Percentiles rank a stretch among this genome's conserved stretches.
phyloP scores from a whole-genome alignment of 2,797 vertebrate genomes.

The Cuculus canorus region DNA sequence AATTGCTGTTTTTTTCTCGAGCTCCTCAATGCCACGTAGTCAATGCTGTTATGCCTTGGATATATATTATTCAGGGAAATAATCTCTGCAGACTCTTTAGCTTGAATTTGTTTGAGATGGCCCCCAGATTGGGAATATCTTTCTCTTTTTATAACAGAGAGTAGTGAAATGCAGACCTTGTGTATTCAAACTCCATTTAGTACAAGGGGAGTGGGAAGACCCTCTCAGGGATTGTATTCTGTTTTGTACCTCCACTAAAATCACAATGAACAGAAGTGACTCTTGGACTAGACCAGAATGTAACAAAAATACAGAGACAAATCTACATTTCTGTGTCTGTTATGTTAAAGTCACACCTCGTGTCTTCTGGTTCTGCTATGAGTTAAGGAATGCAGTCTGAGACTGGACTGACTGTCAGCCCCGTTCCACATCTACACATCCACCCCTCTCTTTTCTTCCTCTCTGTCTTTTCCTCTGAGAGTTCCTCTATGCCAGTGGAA shows the following conservation, averaged over 20 bases:
- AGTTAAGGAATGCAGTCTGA: neutral
- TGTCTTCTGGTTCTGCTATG: neutral
- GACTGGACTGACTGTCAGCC: neutral
- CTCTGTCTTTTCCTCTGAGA: neutral
- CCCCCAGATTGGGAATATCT: neutral
- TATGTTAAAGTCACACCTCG: neutral
- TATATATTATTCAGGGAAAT: neutral
- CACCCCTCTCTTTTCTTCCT: neutral
- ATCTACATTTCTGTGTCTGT: neutral
- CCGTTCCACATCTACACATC: neutral
- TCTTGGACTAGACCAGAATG: neutral
- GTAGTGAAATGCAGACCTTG: neutral
- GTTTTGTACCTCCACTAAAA: neutral
- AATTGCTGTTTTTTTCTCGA: constrained; percentile 17
- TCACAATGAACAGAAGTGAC: neutral
- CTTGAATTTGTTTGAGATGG: neutral
- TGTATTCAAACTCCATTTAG: neutral
- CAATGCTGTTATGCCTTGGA: neutral
- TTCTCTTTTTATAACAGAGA: neutral
- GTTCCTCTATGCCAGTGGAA: neutral
- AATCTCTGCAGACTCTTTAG: neutral
- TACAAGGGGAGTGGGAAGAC: neutral
- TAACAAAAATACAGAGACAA: neutral
- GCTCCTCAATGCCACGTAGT: neutral
- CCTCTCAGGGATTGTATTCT: neutral